These are phyloP conservation scores for Hofmannophila pseudospretella DNA, from an alignment of 2,888 invertebrate species.

Conservation along the genomic window DNA sequence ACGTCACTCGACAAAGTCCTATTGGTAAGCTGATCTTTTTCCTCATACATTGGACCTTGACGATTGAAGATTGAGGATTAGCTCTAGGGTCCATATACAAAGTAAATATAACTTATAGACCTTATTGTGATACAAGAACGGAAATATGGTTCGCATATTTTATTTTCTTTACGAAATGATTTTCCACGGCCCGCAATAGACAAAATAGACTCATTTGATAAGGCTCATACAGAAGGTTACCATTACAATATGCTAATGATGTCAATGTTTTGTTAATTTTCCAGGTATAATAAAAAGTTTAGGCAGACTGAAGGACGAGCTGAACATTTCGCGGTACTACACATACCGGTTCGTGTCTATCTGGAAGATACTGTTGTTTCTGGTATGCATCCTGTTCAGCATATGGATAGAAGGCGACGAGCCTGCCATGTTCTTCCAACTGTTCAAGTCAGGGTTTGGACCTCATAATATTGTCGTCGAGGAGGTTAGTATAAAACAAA, in stretches of 20 bases:
- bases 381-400: constrained; percentile 85
- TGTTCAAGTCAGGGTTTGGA: constrained; percentile 86
- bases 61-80: too few species aligned
- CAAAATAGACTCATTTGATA: too few species aligned
- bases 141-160: too few species aligned
- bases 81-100: too few species aligned
- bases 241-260: neutral
- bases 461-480: constrained; percentile 88
- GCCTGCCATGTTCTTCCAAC: constrained; percentile 85
- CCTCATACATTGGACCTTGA: too few species aligned
- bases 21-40: constrained; percentile 74
- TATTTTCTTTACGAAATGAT: too few species aligned
- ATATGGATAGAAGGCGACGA: constrained; percentile 87
- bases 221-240: too few species aligned
- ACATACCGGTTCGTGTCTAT: constrained; percentile 92
- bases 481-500: constrained; percentile 80
- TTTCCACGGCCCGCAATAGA: too few species aligned
- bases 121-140: too few species aligned
- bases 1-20: constrained; percentile 91
- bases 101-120: too few species aligned
- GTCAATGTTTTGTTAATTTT: constrained; percentile 17
- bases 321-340: constrained; percentile 90
- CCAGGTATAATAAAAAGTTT: constrained; percentile 83
- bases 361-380: constrained; percentile 92
- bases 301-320: constrained; percentile 87